phyloP scores from a whole-genome alignment of 2,113 vertebrate genomes.

The Saimiri boliviensis region DNA sequence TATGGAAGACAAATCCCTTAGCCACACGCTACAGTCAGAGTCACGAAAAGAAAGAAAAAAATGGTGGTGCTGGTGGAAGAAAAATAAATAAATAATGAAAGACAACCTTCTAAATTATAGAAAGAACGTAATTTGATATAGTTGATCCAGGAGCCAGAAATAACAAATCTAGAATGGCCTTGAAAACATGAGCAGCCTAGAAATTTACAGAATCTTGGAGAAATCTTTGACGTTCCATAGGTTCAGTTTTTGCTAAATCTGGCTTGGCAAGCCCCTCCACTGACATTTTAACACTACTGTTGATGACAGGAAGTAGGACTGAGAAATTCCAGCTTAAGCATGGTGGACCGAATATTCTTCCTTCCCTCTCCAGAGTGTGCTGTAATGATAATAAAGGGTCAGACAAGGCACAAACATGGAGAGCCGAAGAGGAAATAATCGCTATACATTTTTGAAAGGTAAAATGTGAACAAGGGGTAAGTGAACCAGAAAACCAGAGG shows the following conservation, averaged over 20 bases:
- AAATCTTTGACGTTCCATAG: not conserved
- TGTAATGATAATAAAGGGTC: not conserved
- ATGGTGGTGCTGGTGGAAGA: not conserved
- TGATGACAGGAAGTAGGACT: not conserved
- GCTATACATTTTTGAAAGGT: not conserved
- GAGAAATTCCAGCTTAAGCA: not conserved
- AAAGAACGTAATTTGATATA: not conserved
- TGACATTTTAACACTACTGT: not conserved
- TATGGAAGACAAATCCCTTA: not conserved
- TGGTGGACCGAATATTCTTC: not conserved
- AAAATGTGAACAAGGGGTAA: not conserved
- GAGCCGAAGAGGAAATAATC: not conserved
- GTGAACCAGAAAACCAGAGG: not conserved
- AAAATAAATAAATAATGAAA: not conserved
- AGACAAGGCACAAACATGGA: not conserved
- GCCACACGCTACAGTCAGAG: not conserved
- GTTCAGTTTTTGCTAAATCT: not conserved
- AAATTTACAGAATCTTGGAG: not conserved
- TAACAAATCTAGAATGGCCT: not conserved
- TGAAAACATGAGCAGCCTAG: not conserved
- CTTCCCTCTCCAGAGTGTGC: not conserved
- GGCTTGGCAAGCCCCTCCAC: not conserved
- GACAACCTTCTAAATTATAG: not conserved
- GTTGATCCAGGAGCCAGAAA: not conserved
- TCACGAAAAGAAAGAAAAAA: not conserved